Evolutionary conservation across 2,797 vertebrate species (phyloP), one percentile per base, ranked within the genome.

Genomic region (Naso thynnoides): DNA sequence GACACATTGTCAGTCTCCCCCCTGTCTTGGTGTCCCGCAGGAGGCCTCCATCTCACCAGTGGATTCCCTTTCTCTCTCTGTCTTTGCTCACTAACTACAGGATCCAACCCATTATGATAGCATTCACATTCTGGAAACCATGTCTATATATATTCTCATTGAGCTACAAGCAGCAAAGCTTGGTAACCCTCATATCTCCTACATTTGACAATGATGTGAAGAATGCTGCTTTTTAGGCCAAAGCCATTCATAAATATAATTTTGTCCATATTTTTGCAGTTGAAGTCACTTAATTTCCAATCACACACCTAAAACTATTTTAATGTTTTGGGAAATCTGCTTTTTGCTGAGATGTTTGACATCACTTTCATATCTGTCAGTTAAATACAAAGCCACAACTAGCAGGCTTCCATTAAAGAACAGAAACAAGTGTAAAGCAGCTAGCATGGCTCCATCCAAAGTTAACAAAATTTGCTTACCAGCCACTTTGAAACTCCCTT

Each of bases 1-100:
- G 78, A 84, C 79, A 84, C 76, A 41, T 68, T 83, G 78, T 79
- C 86, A 87, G 86, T 82, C 79, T 83, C 65, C 41, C 54, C 55
- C 31, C 10, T 6, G 31, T 68, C 60, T 21, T 24, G 24, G 55
- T 21, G 29, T 81, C 88, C 84, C 84, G 73, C 49, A 53, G 78
- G 86, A 82, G 41, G 26, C 26, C 36, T 69, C 48, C 39, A 19
- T 81, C 79, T 56, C 68, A 75, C 41, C 53, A 45, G 48, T 56
- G 44, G 70, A 79, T 79, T 81, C 62, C 26, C 16, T 76, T 41
- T 73, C 62, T 78, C 45, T 61, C 39, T 36, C 8, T 33, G 29
- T 53, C 50, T 63, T 73, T 76, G 58, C 63, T 77, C 77, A 60
- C 47, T n/a, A 10, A 48, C 58, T 69, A 41, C 38, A 48, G 4